Conservation (phyloP, 2,113 vertebrate genomes). For the Opisthocomus hoazin region DNA sequence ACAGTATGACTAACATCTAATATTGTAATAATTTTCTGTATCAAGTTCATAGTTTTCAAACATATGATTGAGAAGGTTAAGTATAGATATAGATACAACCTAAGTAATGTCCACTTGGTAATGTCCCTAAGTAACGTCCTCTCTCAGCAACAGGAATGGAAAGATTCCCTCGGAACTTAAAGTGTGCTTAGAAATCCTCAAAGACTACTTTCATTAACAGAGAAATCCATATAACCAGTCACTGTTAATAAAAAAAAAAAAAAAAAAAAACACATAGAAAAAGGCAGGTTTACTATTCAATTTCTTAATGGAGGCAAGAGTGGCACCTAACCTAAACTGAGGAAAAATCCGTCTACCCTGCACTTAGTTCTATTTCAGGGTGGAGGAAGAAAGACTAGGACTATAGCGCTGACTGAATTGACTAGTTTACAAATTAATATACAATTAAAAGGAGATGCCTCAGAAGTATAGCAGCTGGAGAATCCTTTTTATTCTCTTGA, state of each 20-base stretch:
- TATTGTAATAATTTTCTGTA: not conserved
- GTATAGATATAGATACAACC: not conserved
- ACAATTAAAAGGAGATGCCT: not conserved
- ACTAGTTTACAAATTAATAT: not conserved
- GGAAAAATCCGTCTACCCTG: not conserved
- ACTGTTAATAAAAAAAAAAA: not conserved
- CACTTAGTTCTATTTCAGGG: not conserved
- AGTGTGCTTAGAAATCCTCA: not conserved
- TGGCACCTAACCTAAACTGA: not conserved
- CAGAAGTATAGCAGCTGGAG: not conserved
- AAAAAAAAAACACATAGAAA: not conserved
- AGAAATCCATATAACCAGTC: not conserved
- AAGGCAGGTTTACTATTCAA: not conserved
- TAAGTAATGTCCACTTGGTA: not conserved
- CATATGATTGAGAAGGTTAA: not conserved
- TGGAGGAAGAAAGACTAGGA: not conserved
- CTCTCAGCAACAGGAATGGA: not conserved
- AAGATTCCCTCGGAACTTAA: not conserved
- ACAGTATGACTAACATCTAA: not conserved
- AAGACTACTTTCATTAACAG: not conserved
- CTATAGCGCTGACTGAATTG: not conserved
- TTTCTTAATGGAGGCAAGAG: not conserved
- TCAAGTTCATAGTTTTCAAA: not conserved
- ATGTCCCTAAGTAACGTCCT: not conserved
- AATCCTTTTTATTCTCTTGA: not conserved